Evolutionary conservation across 1,140 invertebrate species (phyloP), one percentile per base, ranked within the genome.

Genomic region (Trialeurodes vaporariorum): DNA sequence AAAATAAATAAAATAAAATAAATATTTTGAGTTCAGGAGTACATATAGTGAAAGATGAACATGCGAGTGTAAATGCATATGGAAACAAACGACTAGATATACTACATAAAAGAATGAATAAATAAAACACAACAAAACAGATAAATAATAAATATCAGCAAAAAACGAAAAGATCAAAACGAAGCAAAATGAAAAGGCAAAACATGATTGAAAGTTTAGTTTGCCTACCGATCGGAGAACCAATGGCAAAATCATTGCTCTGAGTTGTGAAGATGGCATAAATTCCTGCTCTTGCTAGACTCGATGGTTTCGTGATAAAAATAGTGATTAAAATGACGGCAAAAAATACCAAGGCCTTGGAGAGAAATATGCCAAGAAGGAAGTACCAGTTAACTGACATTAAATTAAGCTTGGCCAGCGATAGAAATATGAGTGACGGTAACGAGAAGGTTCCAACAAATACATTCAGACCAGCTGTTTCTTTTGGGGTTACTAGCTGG

Each of bases 231-330:
- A 98, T 96, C 2, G 96, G 95, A 81, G 92, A 96, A 68, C 95
- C 95, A 72, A 98, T 86, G 62, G 96, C 96, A 83, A 98, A 98
- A 79, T 98, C 96, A 84, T 98, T 98, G 76, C 93, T 96, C 76
- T 98, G 94, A 0, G 95, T 98, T 62, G 90, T 91, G 78, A 98
- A 97, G 72, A 98, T 98, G 25, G 91, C 92, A 83, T 91, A 94
- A 24, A 98, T 81, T 21, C 93, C 95, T 65, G 92, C 91, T 73
- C 87, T 85, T 17, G 90, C 92, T 68, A 89, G 83, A 79, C 94
- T 90, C 2, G 87, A 76, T 9, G 91, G 90, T 77, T 87, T 86
- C 9, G 87, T 87, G 22, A 93, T 84, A 27, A 96, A 74, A 64
- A 95, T 72, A 1, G 90, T 91, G 17, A 96, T 80, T 25, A 90